Percentiles rank a stretch among this genome's conserved stretches.
Evolutionary conservation across 2,888 invertebrate genomes (phyloP).

Genomic region (Dicyrtoma fusca): DNA sequence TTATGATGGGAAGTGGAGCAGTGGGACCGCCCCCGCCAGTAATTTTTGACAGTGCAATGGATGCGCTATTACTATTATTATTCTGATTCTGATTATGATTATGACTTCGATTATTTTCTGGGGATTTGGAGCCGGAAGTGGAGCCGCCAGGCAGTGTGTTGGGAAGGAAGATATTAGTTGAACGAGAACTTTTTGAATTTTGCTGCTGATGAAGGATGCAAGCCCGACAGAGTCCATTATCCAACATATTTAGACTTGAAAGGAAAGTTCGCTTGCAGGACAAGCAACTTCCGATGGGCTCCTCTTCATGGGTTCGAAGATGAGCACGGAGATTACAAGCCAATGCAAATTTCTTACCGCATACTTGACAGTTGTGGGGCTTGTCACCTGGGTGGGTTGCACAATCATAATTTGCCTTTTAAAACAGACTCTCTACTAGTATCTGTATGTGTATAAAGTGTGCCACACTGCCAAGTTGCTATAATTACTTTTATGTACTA

Average conservation of each 20-base stretch:
- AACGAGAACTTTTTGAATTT: neutral
- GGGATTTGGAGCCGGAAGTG: neutral
- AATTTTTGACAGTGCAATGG: conserved; percentile 1
- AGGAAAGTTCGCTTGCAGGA: conserved; percentile 47
- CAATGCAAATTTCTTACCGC: conserved; percentile 72
- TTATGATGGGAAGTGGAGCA: no score
- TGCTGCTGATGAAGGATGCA: conserved; percentile 41
- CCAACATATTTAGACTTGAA: conserved; percentile 46
- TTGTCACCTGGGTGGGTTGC: conserved; percentile 78
- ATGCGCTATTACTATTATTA: neutral
- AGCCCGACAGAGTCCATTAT: conserved; percentile 47
- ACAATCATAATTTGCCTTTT: no score
- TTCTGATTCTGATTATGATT: neutral
- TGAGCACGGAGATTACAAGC: conserved; percentile 74
- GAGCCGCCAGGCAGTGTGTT: neutral
- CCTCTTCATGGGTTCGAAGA: conserved; percentile 71
- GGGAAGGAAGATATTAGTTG: neutral
- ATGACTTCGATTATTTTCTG: neutral
- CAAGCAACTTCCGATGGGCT: conserved; percentile 45
- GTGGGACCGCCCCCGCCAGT: neutral
- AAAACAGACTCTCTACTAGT: no score
- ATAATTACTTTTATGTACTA: no score
- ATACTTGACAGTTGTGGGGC: conserved; percentile 72
- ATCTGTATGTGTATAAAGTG: no score
- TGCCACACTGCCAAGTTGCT: no score